These are phyloP conservation scores for Alosa alosa DNA, from an alignment of 2,113 vertebrate genomes.

Conservation along the genomic window DNA sequence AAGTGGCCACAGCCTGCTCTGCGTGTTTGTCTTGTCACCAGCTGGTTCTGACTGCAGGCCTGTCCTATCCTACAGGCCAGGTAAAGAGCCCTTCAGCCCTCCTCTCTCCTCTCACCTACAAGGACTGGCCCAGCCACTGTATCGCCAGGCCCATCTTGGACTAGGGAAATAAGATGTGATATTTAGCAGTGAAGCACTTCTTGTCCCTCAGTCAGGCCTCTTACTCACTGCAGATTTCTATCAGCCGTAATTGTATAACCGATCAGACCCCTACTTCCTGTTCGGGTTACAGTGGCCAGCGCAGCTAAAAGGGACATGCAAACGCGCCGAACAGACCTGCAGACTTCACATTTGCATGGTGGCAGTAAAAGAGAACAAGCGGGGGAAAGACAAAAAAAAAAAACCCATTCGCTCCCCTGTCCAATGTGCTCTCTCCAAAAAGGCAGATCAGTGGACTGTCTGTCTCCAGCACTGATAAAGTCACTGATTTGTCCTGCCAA, in stretches of 20 bases:
- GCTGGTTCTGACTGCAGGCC: not conserved
- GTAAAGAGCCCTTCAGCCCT: not conserved
- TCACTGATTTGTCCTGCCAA: slow-evolving; percentile 15
- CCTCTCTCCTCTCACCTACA: not conserved
- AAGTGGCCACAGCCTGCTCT: not conserved
- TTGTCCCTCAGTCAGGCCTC: slow-evolving; percentile 7
- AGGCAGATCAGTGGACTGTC: not conserved
- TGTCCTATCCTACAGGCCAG: too few species aligned
- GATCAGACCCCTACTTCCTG: slow-evolving; percentile 27
- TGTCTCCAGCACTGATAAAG: slow-evolving; percentile 10
- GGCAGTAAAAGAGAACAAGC: not conserved
- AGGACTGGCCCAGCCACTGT: slow-evolving; percentile 9
- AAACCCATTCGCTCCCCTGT: too few species aligned
- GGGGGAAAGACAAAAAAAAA: not conserved
- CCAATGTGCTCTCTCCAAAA: not conserved
- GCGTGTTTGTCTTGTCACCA: not conserved
- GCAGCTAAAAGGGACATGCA: slow-evolving; percentile 7
- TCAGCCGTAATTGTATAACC: slow-evolving; percentile 30
- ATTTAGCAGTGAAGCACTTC: slow-evolving; percentile 10
- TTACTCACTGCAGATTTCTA: slow-evolving; percentile 24
- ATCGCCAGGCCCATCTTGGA: slow-evolving; percentile 22
- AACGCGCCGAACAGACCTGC: not conserved
- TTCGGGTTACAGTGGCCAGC: slow-evolving; percentile 4
- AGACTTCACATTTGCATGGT: slow-evolving; percentile 28
- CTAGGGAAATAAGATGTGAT: slow-evolving; percentile 36